Conservation (phyloP, 2,888 invertebrate genomes). For the Panopea generosa region DNA sequence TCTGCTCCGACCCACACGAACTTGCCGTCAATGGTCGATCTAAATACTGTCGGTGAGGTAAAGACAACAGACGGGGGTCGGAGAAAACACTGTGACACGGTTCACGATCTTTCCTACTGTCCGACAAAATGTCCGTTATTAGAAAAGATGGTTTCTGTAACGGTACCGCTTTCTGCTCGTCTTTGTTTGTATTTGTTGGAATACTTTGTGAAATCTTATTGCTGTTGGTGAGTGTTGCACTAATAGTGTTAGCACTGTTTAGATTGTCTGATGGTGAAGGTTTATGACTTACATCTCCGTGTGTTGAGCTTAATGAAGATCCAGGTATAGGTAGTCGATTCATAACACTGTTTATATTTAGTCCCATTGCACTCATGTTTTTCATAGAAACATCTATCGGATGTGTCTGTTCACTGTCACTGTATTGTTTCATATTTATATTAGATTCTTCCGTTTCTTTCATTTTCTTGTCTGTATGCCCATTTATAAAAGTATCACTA, state of each 20-base stretch:
- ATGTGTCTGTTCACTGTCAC: slow-evolving; percentile 42
- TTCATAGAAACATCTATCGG: slow-evolving; percentile 58
- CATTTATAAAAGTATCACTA: not conserved
- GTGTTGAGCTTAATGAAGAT: not conserved
- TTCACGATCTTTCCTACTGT: slow-evolving; percentile 37
- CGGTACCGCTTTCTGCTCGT: slow-evolving; percentile 27
- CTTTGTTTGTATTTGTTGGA: slow-evolving; percentile 17
- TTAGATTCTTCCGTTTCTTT: slow-evolving; percentile 5
- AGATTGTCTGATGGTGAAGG: not conserved
- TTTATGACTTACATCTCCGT: not conserved
- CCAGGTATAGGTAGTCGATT: not conserved
- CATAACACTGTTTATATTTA: slow-evolving; percentile 28
- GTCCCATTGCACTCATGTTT: slow-evolving; percentile 28
- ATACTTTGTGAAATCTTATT: not conserved
- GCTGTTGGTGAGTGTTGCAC: not conserved
- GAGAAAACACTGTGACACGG: slow-evolving; percentile 42
- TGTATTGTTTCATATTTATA: slow-evolving; percentile 4
- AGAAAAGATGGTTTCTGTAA: slow-evolving; percentile 64
- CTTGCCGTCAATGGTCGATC: slow-evolving; percentile 58
- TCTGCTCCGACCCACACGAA: slow-evolving; percentile 53
- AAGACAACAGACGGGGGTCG: slow-evolving; percentile 48
- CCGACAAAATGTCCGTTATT: slow-evolving; percentile 69
- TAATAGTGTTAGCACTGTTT: not conserved
- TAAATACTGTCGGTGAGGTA: slow-evolving; percentile 53
- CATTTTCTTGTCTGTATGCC: not conserved